A percentile compares a stretch with the other conserved stretches of the same genome.
These are phyloP conservation scores for Anolis carolinensis DNA, from an alignment of 2,113 vertebrate species.

Conservation along the genomic window DNA sequence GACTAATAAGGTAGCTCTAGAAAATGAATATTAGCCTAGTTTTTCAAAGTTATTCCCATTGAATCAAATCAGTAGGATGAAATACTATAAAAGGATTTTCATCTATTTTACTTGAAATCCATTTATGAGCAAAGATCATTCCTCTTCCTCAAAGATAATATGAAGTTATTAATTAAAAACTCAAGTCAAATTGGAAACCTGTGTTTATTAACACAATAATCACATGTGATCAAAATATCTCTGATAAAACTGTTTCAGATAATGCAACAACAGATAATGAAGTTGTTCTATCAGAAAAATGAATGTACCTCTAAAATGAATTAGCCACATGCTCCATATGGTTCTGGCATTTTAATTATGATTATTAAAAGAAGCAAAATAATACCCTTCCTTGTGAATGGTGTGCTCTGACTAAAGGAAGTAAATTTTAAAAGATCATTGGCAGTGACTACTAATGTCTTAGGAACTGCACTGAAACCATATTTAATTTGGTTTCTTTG, in stretches of 20 bases:
- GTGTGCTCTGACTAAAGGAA: slow-evolving; percentile 37
- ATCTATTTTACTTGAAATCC: background rate
- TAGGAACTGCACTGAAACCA: background rate
- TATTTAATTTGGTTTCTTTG: background rate
- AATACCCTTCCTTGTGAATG: slow-evolving; percentile 11
- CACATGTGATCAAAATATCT: slow-evolving; percentile 14
- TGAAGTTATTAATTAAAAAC: slow-evolving; percentile 33
- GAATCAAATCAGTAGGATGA: slow-evolving; percentile 1
- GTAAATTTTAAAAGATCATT: background rate
- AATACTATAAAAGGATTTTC: slow-evolving; percentile 21
- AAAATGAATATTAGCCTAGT: slow-evolving; percentile 27
- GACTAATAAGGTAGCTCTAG: slow-evolving; percentile 10
- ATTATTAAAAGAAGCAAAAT: slow-evolving; percentile 37
- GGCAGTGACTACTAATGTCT: slow-evolving; percentile 7
- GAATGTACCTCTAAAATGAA: slow-evolving; percentile 5
- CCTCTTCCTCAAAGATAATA: slow-evolving; percentile 49
- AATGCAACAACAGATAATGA: background rate
- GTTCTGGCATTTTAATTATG: slow-evolving; percentile 29
- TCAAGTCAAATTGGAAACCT: slow-evolving; percentile 15
- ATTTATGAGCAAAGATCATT: slow-evolving; percentile 16
- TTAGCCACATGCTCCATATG: slow-evolving; percentile 29
- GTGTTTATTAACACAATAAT: slow-evolving; percentile 24
- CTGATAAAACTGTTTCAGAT: slow-evolving; percentile 11
- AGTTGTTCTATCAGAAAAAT: slow-evolving; percentile 20
- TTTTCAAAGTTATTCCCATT: slow-evolving; percentile 28